Evolutionary conservation across 2,888 invertebrate species (phyloP), one percentile per base, ranked within the genome.

Genomic region (Nysson spinosus): DNA sequence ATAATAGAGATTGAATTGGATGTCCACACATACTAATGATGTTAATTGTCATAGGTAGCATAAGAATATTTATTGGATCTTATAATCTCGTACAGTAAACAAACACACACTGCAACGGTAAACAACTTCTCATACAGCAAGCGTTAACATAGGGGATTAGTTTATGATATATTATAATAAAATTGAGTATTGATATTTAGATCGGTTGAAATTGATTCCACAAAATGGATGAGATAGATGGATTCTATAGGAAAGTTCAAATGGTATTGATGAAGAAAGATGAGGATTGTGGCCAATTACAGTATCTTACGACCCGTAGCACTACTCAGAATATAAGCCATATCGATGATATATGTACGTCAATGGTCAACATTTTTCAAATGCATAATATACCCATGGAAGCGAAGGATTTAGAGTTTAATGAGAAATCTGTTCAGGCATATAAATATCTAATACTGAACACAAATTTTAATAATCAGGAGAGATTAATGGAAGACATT

Each of bases 371-470:
- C 0, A 71, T 77, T 43, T 60, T 74, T 35, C 6, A 57, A 11
- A 5, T 34, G 0, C 63, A 19, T n/a, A 20, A 40, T 1, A 51
- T 61, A 26, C 28, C 32, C 9, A 6, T 3, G 3, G 14, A 69
- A 14, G 62, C 63, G 5, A 32, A 57, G 0, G 30, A 46, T 20
- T 47, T 63, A 4, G 26, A 26, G 2, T 51, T 14, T 3, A 49
- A 72, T 42, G 16, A 52, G 3, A 51, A 39, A 30, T 71, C 75
- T 20, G 52, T 82, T 6, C 42, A 72, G 2, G 57, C 66, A 0
- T 84, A 78, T 19, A 83, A 81, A 39, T 84, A 79, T 44, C 52
- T 87, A 6, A 17, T 83, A 5, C 66, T 85, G 0, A 86, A 86
- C 20, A 85, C 86, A 0, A 74, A 75, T 37, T 86, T 87, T 28